phyloP scores from a whole-genome alignment of 2,888 invertebrate genomes.

The Perdita meconis region DNA sequence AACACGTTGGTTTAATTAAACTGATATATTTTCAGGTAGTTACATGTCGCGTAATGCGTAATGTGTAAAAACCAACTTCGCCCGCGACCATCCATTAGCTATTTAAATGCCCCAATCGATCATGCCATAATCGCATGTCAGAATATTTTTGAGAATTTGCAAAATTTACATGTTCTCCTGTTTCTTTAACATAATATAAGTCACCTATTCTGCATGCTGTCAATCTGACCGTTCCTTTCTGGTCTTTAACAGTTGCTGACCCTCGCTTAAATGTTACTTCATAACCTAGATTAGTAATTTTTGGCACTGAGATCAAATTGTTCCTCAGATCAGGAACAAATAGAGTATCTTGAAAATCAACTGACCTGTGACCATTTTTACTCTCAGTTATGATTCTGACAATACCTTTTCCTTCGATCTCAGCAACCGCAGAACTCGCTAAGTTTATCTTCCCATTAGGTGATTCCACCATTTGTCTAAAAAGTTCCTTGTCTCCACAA shows the following conservation, averaged over 20 bases:
- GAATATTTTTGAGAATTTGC: neutral
- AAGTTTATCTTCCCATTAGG: neutral
- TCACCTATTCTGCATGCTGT: neutral
- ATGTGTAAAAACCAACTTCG: no score
- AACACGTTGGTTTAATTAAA: no score
- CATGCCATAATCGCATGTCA: conserved; percentile 12
- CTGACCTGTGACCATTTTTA: neutral
- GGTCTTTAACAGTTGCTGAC: neutral
- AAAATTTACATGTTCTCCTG: neutral
- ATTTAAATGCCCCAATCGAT: conserved; percentile 6
- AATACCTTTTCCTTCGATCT: neutral
- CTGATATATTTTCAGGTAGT: no score
- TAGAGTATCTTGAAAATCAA: neutral
- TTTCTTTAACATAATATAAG: neutral
- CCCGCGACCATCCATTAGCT: no score
- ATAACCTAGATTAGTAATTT: neutral
- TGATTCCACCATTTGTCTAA: neutral
- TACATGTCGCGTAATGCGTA: no score
- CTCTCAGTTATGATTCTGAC: neutral
- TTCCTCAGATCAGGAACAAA: conserved; percentile 1
- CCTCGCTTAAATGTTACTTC: neutral
- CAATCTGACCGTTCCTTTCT: neutral
- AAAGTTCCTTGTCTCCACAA: neutral
- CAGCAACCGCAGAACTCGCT: neutral
- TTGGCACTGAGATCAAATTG: neutral